phyloP scores from a whole-genome alignment of 2,888 invertebrate genomes.

The Platynereis dumerilii region DNA sequence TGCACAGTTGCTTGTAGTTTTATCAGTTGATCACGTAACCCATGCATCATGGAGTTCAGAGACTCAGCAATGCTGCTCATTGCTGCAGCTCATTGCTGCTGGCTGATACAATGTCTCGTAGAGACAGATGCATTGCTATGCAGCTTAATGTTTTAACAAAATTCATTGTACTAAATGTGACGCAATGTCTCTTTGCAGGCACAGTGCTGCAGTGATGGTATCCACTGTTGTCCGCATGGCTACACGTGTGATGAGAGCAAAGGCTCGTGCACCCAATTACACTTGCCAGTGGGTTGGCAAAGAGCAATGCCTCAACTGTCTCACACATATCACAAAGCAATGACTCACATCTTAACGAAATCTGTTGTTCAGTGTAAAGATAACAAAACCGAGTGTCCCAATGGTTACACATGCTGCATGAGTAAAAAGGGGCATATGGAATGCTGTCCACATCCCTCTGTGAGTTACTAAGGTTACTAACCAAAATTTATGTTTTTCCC shows the following conservation, averaged over 20 bases:
- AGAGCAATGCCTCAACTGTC: not conserved
- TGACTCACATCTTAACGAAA: no score
- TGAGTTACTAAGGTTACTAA: conserved; percentile 4
- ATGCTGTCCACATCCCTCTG: conserved; percentile 44
- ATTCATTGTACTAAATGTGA: no score
- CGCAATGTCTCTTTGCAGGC: conserved; percentile 46
- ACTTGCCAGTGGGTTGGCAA: not conserved
- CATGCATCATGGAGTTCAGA: no score
- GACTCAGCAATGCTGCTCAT: no score
- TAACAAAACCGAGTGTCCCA: conserved; percentile 22
- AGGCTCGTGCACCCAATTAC: conserved; percentile 36
- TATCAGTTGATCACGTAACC: no score
- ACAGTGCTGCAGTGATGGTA: conserved; percentile 52
- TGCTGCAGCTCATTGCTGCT: no score
- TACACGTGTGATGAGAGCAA: conserved; percentile 43
- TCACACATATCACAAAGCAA: no score
- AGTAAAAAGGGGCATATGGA: conserved; percentile 37
- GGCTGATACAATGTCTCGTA: no score
- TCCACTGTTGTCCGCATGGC: conserved; percentile 55
- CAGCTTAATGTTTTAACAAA: no score
- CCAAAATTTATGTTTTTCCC: not conserved
- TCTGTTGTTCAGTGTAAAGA: not conserved
- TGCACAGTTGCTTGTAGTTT: no score
- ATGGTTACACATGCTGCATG: conserved; percentile 40
- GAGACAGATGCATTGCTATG: no score